Conservation (phyloP, 2,888 invertebrate genomes). For the Eristalinus aeneus region DNA sequence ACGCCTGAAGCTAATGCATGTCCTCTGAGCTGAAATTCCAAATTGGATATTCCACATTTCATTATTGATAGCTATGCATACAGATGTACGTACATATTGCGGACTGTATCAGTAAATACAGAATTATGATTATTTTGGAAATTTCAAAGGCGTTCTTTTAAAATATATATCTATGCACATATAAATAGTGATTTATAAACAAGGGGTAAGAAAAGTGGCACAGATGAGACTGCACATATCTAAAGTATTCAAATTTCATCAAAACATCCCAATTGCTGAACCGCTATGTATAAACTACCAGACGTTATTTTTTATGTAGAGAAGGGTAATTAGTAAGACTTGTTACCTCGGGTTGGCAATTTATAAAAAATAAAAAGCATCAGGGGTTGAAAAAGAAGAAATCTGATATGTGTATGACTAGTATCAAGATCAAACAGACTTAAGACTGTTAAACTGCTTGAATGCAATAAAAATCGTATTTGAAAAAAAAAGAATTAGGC, state of each 20-base stretch:
- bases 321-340: not conserved
- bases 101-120: constrained; percentile 26
- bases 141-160: not conserved
- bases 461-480: not conserved
- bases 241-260: constrained; percentile 36
- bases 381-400: constrained; percentile 22
- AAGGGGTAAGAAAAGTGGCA: constrained; percentile 34
- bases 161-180: not conserved
- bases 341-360: not conserved
- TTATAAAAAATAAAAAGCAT: not conserved
- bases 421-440: constrained; percentile 11
- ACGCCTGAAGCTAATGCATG: constrained; percentile 52
- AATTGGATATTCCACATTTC: constrained; percentile 69
- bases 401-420: constrained; percentile 8
- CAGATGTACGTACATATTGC: constrained; percentile 12
- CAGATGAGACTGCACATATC: constrained; percentile 34
- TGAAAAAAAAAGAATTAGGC: not conserved
- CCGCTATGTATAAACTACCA: not conserved
- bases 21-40: constrained; percentile 61
- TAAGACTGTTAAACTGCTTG: not conserved
- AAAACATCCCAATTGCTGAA: not conserved
- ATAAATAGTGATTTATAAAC: not conserved
- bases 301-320: not conserved
- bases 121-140: constrained; percentile 60
- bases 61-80: constrained; percentile 59